Base-by-base conservation (phyloP, 2,797 vertebrate species). In the Poecilia velifera region DNA sequence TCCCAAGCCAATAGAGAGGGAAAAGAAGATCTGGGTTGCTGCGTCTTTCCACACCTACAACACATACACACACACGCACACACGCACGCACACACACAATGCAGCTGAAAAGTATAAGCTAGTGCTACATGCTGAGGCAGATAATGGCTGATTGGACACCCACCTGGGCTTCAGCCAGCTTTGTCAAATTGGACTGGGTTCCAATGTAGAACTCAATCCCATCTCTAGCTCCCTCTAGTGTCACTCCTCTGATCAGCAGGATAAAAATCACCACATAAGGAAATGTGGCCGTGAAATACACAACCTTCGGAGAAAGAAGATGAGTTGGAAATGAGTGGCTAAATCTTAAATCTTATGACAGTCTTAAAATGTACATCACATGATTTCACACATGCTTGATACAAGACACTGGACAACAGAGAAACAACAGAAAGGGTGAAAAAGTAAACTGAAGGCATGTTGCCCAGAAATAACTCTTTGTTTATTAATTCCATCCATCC, bases 151-250 rank as follows among this genome's bases (percentile, higher is more conserved):
- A 31, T 2, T 59, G 22, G 16, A 18, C 25, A 4, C 66, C 0
- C 86, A 98, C 97, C 96, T 97, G 94, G 47, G 96, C 96, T 73
- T 97, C 96, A 46, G 51, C 79, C 77, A 98, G 94, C 87, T 98
- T 98, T 25, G 96, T 96, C 90, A 97, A 88, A 82, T 99, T 97
- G 8, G 98, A 98, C 76, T 98, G 87, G 1, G 82, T 91, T n/a
- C 98, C 98, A 25, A 98, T 97, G 91, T 98, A 99, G 85, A 95
- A 99, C n/a, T 97, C 95, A 0, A 99, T 97, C 55, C 98, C 97
- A 3, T 97, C 93, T 73, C 78, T 88, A 41, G 98, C 96, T 1
- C 98, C 98, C 80, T 98, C 97, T 85, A 98, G 91, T 41, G 97
- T 99, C 64, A 92, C 91, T 3, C 98, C 98, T 91, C 97, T 92